Evolutionary conservation across 2,888 invertebrate species (phyloP), one percentile per base, ranked within the genome.

Genomic region (Diarsia mendica): DNA sequence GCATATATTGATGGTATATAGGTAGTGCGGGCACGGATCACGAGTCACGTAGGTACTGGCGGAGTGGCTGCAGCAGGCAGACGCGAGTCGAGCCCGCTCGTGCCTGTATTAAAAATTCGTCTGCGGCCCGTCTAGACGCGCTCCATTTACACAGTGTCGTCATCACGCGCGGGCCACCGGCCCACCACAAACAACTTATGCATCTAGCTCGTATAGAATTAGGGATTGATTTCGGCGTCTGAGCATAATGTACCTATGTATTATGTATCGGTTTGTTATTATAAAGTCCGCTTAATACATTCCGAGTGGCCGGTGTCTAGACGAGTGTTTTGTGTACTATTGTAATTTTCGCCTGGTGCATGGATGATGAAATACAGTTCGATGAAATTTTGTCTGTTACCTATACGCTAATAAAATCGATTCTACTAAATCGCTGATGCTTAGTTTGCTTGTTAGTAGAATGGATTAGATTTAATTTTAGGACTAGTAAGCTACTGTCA

Each of bases 41-140:
- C 76, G 79, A 78, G 83, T 69, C n/a, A 53, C 39, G 53, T 77
- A 81, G 77, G 76, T 71, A 77, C 79, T 74, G 82, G 69, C 79
- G 68, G 72, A 60, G 58, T 33, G 58, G 60, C 33, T 60, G 33
- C 71, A 82, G 82, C 80, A 83, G 80, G 80, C 84, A 78, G 73
- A 72, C 82, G 78, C 79, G 79, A 63, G 76, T 75, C 79, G 77
- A 75, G 87, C 79, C 91, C 74, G 86, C 75, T 71, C 81, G 85
- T 80, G 88, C 77, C 71, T 79, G 88, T 86, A 87, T 94, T 94
- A 95, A 95, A 95, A 95, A 95, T 93, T 94, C 92, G 95, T 96
- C 95, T 95, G 94, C 91, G 90, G 90, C 86, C 90, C 89, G 96
- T 95, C 95, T 95, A 95, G 95, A 95, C 95, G 90, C 88, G 89